Evolutionary conservation across 2,113 vertebrate species (phyloP), one percentile per base, ranked within the genome.

Genomic region (Vulpes ferrilata): DNA sequence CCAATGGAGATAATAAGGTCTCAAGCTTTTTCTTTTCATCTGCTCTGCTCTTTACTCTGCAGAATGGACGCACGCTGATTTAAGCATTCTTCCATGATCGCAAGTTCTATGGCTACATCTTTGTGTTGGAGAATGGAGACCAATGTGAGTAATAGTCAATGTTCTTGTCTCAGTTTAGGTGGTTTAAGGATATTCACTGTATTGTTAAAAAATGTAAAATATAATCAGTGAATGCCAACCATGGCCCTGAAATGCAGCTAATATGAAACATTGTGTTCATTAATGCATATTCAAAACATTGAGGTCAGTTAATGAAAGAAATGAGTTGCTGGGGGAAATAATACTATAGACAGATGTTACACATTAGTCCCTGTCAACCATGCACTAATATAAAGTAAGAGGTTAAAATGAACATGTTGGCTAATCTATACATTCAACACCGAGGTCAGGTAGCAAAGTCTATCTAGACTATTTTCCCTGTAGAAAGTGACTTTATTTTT

Each of bases 31-130:
- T 17, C 43, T 48, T n/a, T 32, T 19, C 6, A 0, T 81, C 16
- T 85, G 0, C 5, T 67, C 11, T 57, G 27, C 53, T 93, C 51
- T 71, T 20, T 20, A 7, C 4, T 57, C n/a, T 55, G 19, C 30
- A 64, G 76, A 20, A 38, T 1, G 1, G 55, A 32, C 5, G 0
- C 7, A 5, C 4, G 2, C n/a, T 3, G 38, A 27, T 7, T 11
- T 5, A 0, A 22, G 1, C 5, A 1, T 27, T 32, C 16, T 48
- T 81, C 65, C 10, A 1, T 10, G 76, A 2, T 32, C 17, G 1
- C 0, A 12, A 23, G 53, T 1, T 22, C 22, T 8, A 0, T 4
- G 10, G 3, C 22, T 12, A 15, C 4, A 17, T 22, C 12, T 5
- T 0, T 12, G 7, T 11, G 9, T 30, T 17, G 0, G 55, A 30